phyloP scores from a whole-genome alignment of 2,888 invertebrate genomes.

The Fissipunctia ypsillon region DNA sequence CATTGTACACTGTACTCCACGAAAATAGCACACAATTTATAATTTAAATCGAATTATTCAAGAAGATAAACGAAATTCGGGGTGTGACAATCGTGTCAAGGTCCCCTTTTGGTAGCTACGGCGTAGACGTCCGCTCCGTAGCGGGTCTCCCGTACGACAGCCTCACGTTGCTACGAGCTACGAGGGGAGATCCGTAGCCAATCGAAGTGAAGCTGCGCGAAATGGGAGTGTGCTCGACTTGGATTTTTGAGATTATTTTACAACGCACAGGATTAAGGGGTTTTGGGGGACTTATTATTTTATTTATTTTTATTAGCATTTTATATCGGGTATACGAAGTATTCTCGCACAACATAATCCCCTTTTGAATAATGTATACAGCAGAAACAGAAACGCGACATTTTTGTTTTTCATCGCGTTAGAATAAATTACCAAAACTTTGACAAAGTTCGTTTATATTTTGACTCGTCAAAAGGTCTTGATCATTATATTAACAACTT shows the following conservation, averaged over 20 bases:
- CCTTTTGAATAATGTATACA: conserved; percentile 41
- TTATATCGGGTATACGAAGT: conserved; percentile 31
- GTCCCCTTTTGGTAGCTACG: conserved; percentile 78
- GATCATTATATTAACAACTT: no score
- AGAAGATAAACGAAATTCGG: conserved; percentile 74
- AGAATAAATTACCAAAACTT: background rate
- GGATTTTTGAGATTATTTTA: conserved; percentile 73
- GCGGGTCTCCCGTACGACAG: conserved; percentile 88
- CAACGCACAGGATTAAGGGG: conserved; percentile 68
- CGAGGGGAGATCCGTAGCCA: conserved; percentile 88
- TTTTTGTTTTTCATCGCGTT: background rate
- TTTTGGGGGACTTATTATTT: conserved; percentile 56
- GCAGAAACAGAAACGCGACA: conserved; percentile 5
- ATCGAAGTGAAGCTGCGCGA: conserved; percentile 89
- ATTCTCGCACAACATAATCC: conserved; percentile 37
- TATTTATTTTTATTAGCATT: conserved; percentile 54
- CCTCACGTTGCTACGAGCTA: conserved; percentile 90
- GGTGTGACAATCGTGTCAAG: conserved; percentile 87
- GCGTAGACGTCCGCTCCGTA: conserved; percentile 88
- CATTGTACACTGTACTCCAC: conserved; percentile 49
- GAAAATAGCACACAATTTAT: conserved; percentile 57
- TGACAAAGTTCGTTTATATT: background rate
- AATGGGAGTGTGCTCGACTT: conserved; percentile 80
- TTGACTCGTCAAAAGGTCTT: background rate
- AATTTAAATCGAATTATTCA: conserved; percentile 63